Evolutionary conservation across 2,888 invertebrate species (phyloP).

Genomic region (Colostygia pectinataria): DNA sequence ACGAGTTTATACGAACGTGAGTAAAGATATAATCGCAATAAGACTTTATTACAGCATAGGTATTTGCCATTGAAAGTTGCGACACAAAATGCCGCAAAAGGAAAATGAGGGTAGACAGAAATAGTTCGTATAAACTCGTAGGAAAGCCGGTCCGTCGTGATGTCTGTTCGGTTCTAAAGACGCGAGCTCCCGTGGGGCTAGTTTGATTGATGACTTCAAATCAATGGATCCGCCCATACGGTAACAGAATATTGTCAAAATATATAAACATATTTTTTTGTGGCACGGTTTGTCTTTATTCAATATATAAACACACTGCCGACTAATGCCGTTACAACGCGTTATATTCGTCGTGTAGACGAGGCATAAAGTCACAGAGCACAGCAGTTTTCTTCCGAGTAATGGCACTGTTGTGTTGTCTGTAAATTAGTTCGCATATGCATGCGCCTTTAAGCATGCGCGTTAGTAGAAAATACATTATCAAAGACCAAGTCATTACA

Average conservation of each 20-base stretch:
- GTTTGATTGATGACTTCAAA: conserved; percentile 83
- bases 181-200: conserved; percentile 66
- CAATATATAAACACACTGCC: not conserved
- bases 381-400: no score
- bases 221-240: conserved; percentile 73
- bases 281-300: conserved; percentile 15
- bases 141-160: conserved; percentile 73
- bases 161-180: conserved; percentile 79
- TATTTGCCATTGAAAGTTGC: no score
- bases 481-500: no score
- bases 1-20: conserved; percentile 51
- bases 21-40: no score
- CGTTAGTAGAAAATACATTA: no score
- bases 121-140: conserved; percentile 42
- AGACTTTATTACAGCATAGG: no score
- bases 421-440: no score
- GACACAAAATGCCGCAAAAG: no score
- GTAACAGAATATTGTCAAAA: conserved; percentile 27
- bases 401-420: no score
- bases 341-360: not conserved
- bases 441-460: no score
- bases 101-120: conserved; percentile 12
- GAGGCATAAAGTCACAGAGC: not conserved
- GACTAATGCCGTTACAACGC: no score
- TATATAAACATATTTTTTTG: conserved; percentile 10